phyloP scores from a whole-genome alignment of 2,888 invertebrate genomes.

The Rhyacophila evoluta region DNA sequence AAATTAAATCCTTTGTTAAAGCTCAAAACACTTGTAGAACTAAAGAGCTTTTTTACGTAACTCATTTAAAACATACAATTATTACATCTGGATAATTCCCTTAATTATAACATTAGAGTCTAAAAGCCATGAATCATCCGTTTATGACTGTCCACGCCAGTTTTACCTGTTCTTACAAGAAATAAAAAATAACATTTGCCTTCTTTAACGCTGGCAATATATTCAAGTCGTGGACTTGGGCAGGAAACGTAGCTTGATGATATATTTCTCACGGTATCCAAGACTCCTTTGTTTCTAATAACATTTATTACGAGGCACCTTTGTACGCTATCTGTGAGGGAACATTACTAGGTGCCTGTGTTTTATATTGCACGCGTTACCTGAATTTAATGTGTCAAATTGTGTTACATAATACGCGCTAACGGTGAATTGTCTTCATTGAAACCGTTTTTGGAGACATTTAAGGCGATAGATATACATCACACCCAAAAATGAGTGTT shows the following conservation, averaged over 20 bases:
- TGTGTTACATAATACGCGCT: background rate
- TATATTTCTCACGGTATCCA: constrained; percentile 47
- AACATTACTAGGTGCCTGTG: background rate
- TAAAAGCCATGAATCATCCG: constrained; percentile 1
- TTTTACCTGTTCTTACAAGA: background rate
- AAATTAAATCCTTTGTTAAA: too few species aligned
- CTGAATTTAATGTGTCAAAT: constrained; percentile 3
- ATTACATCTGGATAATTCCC: background rate
- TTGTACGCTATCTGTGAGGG: background rate
- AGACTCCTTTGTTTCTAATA: constrained; percentile 44
- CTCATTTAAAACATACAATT: background rate
- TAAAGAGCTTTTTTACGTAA: background rate
- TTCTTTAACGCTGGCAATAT: background rate
- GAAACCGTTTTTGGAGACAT: background rate
- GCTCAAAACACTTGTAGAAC: too few species aligned
- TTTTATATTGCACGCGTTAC: background rate
- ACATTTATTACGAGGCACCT: constrained; percentile 25
- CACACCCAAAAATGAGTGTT: too few species aligned
- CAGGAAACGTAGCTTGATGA: constrained; percentile 43
- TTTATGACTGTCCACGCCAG: background rate
- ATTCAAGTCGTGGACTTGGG: constrained; percentile 31
- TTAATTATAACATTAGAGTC: background rate
- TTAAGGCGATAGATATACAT: too few species aligned
- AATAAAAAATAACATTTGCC: background rate
- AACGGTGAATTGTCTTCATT: background rate